Percentiles rank a stretch among this genome's conserved stretches.
Conservation (phyloP, 2,888 invertebrate genomes). For the Mycogona germanica region DNA sequence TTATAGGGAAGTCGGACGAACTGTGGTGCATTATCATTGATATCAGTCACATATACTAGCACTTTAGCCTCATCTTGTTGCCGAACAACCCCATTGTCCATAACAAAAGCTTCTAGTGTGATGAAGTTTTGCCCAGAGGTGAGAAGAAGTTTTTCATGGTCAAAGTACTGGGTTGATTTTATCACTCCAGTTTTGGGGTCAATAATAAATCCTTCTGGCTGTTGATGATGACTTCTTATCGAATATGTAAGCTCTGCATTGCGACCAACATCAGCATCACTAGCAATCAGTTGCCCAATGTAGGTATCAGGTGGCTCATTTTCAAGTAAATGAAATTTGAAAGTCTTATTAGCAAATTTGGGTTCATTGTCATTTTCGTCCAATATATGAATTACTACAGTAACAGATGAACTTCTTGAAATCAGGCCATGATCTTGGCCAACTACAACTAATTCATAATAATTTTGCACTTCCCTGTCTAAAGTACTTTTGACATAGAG, state of each 20-base stretch:
- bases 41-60: conserved; percentile 73
- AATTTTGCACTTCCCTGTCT: conserved; percentile 82
- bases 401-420: conserved; percentile 62
- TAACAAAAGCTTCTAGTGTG: conserved; percentile 71
- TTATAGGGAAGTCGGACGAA: conserved; percentile 72
- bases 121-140: conserved; percentile 64
- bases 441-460: conserved; percentile 74
- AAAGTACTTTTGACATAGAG: conserved; percentile 73
- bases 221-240: conserved; percentile 43
- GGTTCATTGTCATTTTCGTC: conserved; percentile 97
- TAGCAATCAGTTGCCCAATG: conserved; percentile 80
- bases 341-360: conserved; percentile 77
- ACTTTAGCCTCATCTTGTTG: conserved; percentile 77
- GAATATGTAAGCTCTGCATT: conserved; percentile 84
- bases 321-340: conserved; percentile 78
- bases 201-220: conserved; percentile 70
- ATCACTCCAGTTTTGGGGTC: conserved; percentile 85
- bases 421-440: conserved; percentile 70
- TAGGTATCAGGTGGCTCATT: conserved; percentile 80
- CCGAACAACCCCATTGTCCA: conserved; percentile 58
- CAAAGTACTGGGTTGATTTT: conserved; percentile 69
- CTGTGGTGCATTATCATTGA: conserved; percentile 79
- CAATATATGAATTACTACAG: conserved; percentile 81
- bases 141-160: conserved; percentile 72
- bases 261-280: conserved; percentile 77